Evolutionary conservation across 1,140 invertebrate genomes (phyloP).

Genomic region (Papilio dardanus): DNA sequence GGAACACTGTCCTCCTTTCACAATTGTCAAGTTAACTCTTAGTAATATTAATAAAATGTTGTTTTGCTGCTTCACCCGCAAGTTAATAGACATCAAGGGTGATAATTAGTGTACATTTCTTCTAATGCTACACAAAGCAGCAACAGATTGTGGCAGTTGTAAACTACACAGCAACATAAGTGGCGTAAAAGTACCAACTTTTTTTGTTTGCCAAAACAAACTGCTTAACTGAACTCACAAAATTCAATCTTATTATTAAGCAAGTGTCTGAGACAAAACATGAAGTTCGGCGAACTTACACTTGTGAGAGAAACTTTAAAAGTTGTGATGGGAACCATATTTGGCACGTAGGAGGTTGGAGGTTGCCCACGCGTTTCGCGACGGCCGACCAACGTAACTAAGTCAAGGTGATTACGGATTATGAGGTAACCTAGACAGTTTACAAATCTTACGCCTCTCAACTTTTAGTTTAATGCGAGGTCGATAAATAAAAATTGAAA

Average conservation of each 20-base stretch:
- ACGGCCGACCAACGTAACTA: constrained; percentile 17
- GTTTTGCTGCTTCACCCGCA: too few relatives aligned
- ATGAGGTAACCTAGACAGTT: constrained; percentile 18
- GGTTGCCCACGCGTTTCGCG: constrained; percentile 18
- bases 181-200: background rate
- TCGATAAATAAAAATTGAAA: background rate
- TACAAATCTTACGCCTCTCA: constrained; percentile 25
- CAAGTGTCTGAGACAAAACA: constrained; percentile 1
- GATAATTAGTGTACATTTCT: too few relatives aligned
- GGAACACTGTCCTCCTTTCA: too few relatives aligned
- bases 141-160: background rate
- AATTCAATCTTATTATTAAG: constrained; percentile 9
- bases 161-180: background rate
- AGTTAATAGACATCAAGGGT: too few relatives aligned
- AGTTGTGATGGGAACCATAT: constrained; percentile 1
- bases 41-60: too few relatives aligned
- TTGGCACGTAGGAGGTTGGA: constrained; percentile 28
- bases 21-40: too few relatives aligned
- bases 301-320: constrained; percentile 19
- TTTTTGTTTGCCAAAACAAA: background rate
- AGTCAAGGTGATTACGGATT: constrained; percentile 29
- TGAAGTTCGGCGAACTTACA: constrained; percentile 28
- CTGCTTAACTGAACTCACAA: background rate
- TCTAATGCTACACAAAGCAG: too few relatives aligned
- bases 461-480: constrained; percentile 5